Conservation (phyloP, 2,113 vertebrate genomes). For the Paradoxurus hermaphroditus region DNA sequence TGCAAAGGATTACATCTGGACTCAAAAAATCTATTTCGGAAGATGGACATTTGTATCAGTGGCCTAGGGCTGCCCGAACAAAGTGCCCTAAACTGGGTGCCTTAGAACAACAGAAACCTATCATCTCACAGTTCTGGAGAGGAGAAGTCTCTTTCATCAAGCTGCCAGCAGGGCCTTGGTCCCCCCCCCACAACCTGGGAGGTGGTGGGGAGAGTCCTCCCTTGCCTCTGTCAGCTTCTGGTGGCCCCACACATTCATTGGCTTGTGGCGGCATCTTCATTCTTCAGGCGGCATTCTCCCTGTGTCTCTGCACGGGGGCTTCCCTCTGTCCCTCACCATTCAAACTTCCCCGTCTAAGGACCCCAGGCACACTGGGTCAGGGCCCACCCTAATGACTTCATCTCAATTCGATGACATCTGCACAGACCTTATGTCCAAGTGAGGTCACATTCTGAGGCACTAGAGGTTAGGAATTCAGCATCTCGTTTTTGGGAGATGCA, state of each 20-base stretch:
- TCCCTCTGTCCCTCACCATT: background rate
- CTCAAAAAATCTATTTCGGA: background rate
- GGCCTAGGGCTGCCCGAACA: background rate
- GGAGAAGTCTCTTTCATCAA: background rate
- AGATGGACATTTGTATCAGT: background rate
- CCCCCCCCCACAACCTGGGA: background rate
- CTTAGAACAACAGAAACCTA: background rate
- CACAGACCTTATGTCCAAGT: background rate
- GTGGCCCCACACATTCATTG: background rate
- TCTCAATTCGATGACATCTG: background rate
- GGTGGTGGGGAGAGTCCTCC: background rate
- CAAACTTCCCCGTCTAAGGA: background rate
- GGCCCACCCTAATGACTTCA: background rate
- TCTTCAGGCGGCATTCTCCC: fast-evolving
- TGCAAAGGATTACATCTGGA: background rate
- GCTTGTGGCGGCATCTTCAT: fast-evolving
- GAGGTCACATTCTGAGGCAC: background rate
- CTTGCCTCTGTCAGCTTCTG: background rate
- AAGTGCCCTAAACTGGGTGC: background rate
- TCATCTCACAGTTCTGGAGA: background rate
- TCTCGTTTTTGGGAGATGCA: background rate
- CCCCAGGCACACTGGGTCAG: background rate
- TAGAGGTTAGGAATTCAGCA: background rate
- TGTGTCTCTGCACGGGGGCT: background rate
- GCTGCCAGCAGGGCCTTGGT: background rate